Conservation (phyloP, 2,888 invertebrate genomes). For the Plagodis dolabraria region DNA sequence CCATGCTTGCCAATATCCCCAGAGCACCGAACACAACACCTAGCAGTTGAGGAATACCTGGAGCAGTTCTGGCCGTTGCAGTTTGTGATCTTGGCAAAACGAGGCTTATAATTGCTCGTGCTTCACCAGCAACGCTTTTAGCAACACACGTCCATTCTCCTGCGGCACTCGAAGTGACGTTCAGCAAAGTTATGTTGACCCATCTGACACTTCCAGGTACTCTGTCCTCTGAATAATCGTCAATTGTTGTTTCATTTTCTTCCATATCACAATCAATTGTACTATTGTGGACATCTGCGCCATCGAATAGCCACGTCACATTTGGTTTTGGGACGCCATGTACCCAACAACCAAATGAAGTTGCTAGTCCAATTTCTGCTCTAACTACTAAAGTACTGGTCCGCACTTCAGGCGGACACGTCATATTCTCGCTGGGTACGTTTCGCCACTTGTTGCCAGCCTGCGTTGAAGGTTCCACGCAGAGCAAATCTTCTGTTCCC, state of each 20-base stretch:
- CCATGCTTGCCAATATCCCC: slow-evolving; percentile 88
- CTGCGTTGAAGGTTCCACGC: slow-evolving; percentile 89
- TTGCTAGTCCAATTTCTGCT: slow-evolving; percentile 92
- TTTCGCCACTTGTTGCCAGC: slow-evolving; percentile 91
- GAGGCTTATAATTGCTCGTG: slow-evolving; percentile 86
- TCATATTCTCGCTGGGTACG: slow-evolving; percentile 90
- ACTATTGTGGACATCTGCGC: slow-evolving; percentile 79
- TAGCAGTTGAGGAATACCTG: slow-evolving; percentile 89
- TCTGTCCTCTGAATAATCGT: slow-evolving; percentile 73
- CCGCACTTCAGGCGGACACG: slow-evolving; percentile 91
- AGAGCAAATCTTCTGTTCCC: slow-evolving; percentile 89
- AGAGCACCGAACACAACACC: slow-evolving; percentile 90
- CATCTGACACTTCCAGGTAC: slow-evolving; percentile 85
- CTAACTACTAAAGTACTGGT: slow-evolving; percentile 86
- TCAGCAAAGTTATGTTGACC: slow-evolving; percentile 93
- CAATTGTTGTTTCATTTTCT: slow-evolving; percentile 71
- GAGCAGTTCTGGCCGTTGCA: slow-evolving; percentile 91
- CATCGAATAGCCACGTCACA: slow-evolving; percentile 93
- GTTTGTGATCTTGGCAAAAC: slow-evolving; percentile 86
- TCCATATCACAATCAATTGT: slow-evolving; percentile 78
- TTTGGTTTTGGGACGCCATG: slow-evolving; percentile 93
- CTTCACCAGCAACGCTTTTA: slow-evolving; percentile 87
- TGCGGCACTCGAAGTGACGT: slow-evolving; percentile 92
- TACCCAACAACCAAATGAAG: slow-evolving; percentile 92
- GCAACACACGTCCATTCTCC: slow-evolving; percentile 94